A percentile compares a stretch with the other conserved stretches of the same genome.
These are phyloP conservation scores for Chalcis sispes DNA, from an alignment of 2,888 invertebrate species.

Conservation along the genomic window DNA sequence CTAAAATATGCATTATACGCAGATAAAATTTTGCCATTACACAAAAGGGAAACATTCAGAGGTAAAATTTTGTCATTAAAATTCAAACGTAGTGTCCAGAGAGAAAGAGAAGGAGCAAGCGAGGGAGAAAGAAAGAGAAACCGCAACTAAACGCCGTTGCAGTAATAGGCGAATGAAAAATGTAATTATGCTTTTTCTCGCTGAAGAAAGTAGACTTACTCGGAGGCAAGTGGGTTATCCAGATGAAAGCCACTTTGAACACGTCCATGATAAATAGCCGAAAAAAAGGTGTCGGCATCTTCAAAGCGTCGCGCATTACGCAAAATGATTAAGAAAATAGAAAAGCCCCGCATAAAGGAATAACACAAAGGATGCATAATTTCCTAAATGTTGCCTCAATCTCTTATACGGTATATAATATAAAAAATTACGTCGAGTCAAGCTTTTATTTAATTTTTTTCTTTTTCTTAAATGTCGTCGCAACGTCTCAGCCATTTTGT, in stretches of 20 bases:
- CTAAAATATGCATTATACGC: too few relatives aligned
- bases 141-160: not conserved
- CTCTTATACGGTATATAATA: constrained; percentile 19
- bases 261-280: not conserved
- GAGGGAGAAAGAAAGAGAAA: too few relatives aligned
- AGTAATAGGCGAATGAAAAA: not conserved
- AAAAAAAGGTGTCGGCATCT: not conserved
- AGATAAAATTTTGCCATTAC: too few relatives aligned
- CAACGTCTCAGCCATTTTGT: constrained; percentile 40
- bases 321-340: not conserved
- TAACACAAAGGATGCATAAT: not conserved
- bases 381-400: too few relatives aligned
- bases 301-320: not conserved
- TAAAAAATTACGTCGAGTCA: constrained; percentile 29
- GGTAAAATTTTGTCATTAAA: too few relatives aligned
- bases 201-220: not conserved
- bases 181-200: not conserved
- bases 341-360: too few relatives aligned
- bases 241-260: not conserved
- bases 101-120: too few relatives aligned
- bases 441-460: too few relatives aligned
- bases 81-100: too few relatives aligned
- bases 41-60: too few relatives aligned
- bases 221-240: not conserved
- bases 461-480: too few relatives aligned